These are phyloP conservation scores for Echeneis naucrates DNA, from an alignment of 2,797 vertebrate species.

Conservation along the genomic window DNA sequence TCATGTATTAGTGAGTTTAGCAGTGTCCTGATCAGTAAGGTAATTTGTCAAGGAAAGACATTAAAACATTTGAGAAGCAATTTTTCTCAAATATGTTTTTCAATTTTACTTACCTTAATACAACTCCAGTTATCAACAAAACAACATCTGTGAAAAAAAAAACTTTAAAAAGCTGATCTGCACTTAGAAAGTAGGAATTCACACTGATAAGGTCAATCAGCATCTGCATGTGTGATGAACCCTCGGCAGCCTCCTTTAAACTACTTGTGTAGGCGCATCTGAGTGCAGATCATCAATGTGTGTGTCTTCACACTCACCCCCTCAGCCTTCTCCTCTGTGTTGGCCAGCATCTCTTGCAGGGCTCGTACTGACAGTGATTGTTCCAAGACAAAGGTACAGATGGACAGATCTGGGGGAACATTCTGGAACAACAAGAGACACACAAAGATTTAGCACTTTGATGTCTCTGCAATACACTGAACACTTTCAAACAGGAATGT, in stretches of 20 bases:
- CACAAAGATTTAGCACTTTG: neutral
- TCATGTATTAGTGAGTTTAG: no score
- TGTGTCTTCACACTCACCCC: conserved; percentile 86
- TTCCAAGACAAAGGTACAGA: conserved; percentile 96
- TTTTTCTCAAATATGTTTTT: no score
- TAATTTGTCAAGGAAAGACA: no score
- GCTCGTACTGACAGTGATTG: conserved; percentile 95
- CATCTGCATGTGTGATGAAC: neutral
- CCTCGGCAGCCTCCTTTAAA: neutral
- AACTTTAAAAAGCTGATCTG: no score
- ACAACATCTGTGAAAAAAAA: no score
- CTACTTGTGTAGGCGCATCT: neutral
- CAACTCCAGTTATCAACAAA: no score
- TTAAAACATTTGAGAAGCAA: no score
- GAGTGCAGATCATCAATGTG: neutral
- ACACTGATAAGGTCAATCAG: no score
- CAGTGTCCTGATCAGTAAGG: neutral
- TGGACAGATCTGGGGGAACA: conserved; percentile 97
- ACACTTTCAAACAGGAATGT: no score
- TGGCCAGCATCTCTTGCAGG: conserved; percentile 96
- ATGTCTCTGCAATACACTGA: no score
- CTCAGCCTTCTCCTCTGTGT: conserved; percentile 93
- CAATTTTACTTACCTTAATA: no score
- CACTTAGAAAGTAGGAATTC: no score
- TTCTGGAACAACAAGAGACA: conserved; percentile 78